phyloP scores from a whole-genome alignment of 2,113 vertebrate genomes.

The Ceyx cyanopectus region DNA sequence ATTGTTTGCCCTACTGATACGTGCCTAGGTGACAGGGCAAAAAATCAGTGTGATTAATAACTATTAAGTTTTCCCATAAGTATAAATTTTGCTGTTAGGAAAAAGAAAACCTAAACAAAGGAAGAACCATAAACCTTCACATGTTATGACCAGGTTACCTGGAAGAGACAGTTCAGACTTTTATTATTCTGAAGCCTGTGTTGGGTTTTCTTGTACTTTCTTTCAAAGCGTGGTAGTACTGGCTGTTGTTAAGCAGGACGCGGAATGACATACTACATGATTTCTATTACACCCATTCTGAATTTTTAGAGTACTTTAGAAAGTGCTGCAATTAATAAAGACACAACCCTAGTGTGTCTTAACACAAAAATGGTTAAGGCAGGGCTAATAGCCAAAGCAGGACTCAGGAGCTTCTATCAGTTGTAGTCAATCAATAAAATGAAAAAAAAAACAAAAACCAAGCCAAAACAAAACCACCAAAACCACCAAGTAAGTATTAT shows the following conservation, averaged over 20 bases:
- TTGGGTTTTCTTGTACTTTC: not conserved
- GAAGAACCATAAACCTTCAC: not conserved
- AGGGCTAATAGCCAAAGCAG: not conserved
- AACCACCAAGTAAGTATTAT: accelerated
- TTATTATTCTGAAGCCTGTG: accelerated
- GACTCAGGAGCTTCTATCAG: not conserved
- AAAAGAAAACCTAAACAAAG: not conserved
- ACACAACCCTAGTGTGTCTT: not conserved
- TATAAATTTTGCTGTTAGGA: not conserved
- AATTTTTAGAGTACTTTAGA: not conserved
- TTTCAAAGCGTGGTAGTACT: not conserved
- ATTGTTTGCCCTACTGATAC: not conserved
- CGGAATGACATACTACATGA: accelerated
- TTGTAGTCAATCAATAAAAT: accelerated
- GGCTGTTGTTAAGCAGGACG: not conserved
- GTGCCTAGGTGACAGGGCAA: not conserved
- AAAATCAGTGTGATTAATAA: not conserved
- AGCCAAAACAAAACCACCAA: too few relatives aligned
- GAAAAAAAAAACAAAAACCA: too few relatives aligned
- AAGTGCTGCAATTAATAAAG: not conserved
- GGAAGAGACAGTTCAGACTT: not conserved
- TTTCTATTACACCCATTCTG: not conserved
- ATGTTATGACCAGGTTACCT: not conserved
- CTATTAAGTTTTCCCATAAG: not conserved
- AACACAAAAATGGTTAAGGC: not conserved